Evolutionary conservation across 2,797 vertebrate species (phyloP), one percentile per base, ranked within the genome.

Genomic region (Tiaroga cobitis): DNA sequence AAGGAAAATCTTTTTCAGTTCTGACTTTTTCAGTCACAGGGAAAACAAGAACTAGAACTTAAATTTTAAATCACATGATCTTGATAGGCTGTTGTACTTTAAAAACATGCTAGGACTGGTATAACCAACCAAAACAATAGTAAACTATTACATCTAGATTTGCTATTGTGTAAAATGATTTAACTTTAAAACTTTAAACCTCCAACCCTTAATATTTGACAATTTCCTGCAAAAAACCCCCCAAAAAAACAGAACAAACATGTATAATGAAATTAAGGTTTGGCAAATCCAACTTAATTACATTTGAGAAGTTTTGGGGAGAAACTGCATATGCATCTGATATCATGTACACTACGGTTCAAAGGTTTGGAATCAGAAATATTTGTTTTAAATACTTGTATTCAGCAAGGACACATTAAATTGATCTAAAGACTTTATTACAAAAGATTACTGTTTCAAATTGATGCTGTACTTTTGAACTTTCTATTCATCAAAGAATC

Each of bases 1-100:
- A 15, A 78, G 37, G 63, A 67, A 69, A 67, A 68, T 69, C 2
- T 8, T 67, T 75, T 65, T 75, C 43, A 68, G 41, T 39, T 65
- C 29, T 43, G 41, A 83, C 18, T 43, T 43, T 43, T 43, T 43
- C 41, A 43, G 15, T 16, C 21, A 37, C 29, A 19, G 24, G 32
- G 34, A 76, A 26, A 49, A 49, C 43, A 39, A 51, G 32, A 67
- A 29, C 18, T 15, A 39, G 56, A 32, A 56, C 69, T 32, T 11
- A 43, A 54, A 51, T 67, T 16, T 76, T 18, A 67, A 19, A 51
- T 81, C 80, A 56, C 49, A 56, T 56, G 37, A 69, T 3, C 19
- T 19, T 2, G 37, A 43, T 29, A 32, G 3, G 19, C 4, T 34
- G 19, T 32, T 46, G n/a, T 41, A 72, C n/a, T 29, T 4, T 70